These are phyloP conservation scores for Semnornis frantzii DNA, from an alignment of 2,113 vertebrate species.

Conservation along the genomic window DNA sequence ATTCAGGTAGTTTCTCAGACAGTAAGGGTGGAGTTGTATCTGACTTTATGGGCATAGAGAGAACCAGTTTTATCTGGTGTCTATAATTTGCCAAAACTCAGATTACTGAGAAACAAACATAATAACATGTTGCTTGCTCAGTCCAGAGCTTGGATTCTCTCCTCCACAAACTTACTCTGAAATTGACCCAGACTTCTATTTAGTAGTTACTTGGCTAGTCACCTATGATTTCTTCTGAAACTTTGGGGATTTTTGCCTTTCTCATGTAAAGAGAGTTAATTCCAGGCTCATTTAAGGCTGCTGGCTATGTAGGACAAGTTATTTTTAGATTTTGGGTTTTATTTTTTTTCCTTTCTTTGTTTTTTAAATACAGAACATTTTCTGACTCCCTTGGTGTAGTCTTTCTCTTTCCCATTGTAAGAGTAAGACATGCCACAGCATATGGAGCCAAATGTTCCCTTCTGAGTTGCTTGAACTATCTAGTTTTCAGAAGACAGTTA, in stretches of 20 bases:
- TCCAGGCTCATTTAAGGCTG: not conserved
- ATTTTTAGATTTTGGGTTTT: conserved; percentile 42
- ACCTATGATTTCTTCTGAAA: not conserved
- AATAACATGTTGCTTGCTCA: not conserved
- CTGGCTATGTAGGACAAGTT: conserved; percentile 55
- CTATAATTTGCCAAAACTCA: not conserved
- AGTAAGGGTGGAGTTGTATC: not conserved
- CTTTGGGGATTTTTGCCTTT: not conserved
- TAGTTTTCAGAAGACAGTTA: conserved; percentile 6
- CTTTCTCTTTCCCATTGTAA: conserved; percentile 30
- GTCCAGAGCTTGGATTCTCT: not conserved
- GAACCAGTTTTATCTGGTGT: not conserved
- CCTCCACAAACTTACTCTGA: not conserved
- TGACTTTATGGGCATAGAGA: not conserved
- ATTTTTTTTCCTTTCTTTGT: not conserved
- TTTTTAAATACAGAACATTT: not conserved
- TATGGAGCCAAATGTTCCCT: conserved; percentile 17
- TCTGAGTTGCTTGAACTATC: not conserved
- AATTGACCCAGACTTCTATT: not conserved
- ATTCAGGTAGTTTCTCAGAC: not conserved
- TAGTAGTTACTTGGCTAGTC: not conserved
- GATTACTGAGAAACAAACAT: not conserved
- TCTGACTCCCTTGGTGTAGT: not conserved
- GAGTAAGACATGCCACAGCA: not conserved
- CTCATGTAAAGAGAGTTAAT: not conserved